These are phyloP conservation scores for Melanostigma gelatinosum DNA, from an alignment of 2,113 vertebrate genomes.

Conservation along the genomic window DNA sequence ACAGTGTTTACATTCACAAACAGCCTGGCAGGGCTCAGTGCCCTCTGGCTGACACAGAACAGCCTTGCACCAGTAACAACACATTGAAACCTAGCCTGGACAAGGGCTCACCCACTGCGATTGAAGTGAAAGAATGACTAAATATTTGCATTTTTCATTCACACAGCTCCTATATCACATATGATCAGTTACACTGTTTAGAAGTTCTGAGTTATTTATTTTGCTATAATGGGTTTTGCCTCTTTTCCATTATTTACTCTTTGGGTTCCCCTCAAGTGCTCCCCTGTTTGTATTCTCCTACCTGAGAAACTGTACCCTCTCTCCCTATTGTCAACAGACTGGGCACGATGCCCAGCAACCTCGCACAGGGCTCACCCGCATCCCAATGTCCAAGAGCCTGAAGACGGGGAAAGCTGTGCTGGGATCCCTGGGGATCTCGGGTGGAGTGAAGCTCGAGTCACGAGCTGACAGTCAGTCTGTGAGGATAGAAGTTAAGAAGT, in stretches of 20 bases:
- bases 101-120: slow-evolving; percentile 1
- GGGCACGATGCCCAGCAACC: slow-evolving; percentile 89
- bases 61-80: slow-evolving; percentile 43
- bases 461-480: slow-evolving; percentile 93
- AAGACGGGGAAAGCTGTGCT: slow-evolving; percentile 95
- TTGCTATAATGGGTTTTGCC: slow-evolving; percentile 13
- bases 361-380: slow-evolving; percentile 92
- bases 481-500: slow-evolving; percentile 98
- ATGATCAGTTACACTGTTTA: slow-evolving; percentile 40
- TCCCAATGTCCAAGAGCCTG: slow-evolving; percentile 99
- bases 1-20: slow-evolving; percentile 71
- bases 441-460: slow-evolving; percentile 92
- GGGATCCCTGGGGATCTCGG: slow-evolving; percentile 89
- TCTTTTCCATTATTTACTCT: slow-evolving; percentile 14
- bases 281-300: slow-evolving; percentile 25
- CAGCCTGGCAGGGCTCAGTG: slow-evolving; percentile 43
- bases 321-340: slow-evolving; percentile 80
- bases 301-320: slow-evolving; percentile 56
- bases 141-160: slow-evolving; percentile 63
- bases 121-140: slow-evolving; percentile 34
- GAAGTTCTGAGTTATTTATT: slow-evolving; percentile 27
- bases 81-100: slow-evolving; percentile 25
- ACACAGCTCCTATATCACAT: slow-evolving; percentile 15
- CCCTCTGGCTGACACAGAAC: slow-evolving; percentile 61
- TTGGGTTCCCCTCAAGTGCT: slow-evolving; percentile 19